phyloP scores from a whole-genome alignment of 2,797 vertebrate species.

The Antrozous pallidus region DNA sequence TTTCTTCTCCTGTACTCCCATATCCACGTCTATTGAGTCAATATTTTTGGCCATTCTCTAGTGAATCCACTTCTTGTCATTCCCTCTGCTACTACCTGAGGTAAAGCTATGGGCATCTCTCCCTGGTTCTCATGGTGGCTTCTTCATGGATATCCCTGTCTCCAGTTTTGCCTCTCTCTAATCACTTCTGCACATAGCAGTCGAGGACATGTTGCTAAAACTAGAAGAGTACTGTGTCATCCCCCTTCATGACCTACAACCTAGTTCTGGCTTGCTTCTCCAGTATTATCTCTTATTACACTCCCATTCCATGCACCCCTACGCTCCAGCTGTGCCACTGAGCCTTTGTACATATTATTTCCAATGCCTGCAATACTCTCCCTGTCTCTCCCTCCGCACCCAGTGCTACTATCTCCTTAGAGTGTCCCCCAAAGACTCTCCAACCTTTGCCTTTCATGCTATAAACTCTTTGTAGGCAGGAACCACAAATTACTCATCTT shows the following conservation, averaged over 20 bases:
- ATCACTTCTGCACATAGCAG: not conserved
- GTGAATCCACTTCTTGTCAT: not conserved
- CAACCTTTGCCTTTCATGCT: not conserved
- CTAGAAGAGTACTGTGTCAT: not conserved
- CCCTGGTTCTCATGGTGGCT: not conserved
- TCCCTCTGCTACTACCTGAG: not conserved
- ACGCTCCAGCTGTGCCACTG: not conserved
- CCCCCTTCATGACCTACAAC: not conserved
- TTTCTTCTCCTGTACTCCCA: not conserved
- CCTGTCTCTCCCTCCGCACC: not conserved
- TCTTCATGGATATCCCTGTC: not conserved
- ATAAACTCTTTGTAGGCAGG: not conserved
- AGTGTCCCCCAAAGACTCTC: not conserved
- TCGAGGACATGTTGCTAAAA: not conserved
- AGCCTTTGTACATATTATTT: not conserved
- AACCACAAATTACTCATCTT: not conserved
- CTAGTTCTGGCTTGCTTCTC: not conserved
- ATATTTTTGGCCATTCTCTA: not conserved
- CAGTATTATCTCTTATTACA: not conserved
- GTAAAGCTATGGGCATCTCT: not conserved
- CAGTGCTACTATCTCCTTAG: not conserved
- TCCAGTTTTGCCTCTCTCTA: not conserved
- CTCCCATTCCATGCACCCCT: rapidly evolving
- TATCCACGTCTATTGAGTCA: not conserved
- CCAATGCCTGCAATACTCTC: not conserved